These are phyloP conservation scores for Thunnus maccoyii DNA, from an alignment of 2,113 vertebrate species.

Conservation along the genomic window DNA sequence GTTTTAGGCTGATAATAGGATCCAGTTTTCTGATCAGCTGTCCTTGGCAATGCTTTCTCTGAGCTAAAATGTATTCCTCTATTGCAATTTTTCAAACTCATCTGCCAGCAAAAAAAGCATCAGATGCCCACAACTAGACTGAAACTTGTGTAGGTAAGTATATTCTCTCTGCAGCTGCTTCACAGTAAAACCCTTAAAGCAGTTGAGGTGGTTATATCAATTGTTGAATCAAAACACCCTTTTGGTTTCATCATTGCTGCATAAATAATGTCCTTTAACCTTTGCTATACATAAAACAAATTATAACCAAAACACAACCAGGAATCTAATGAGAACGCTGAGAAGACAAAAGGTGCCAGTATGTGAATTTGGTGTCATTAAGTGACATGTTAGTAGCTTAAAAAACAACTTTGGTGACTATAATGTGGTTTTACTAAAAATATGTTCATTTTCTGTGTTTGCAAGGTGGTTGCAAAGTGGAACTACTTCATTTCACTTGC, in stretches of 20 bases:
- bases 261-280: neutral
- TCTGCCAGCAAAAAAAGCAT: too few relatives aligned
- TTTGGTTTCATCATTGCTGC: neutral
- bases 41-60: too few relatives aligned
- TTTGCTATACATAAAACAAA: neutral
- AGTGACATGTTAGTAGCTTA: neutral
- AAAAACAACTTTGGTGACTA: neutral
- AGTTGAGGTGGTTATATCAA: neutral
- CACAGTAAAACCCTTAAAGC: neutral
- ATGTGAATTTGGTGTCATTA: neutral
- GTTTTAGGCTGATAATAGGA: too few relatives aligned
- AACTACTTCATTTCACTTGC: conserved; percentile 7
- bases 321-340: neutral
- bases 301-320: neutral
- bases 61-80: too few relatives aligned
- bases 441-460: neutral
- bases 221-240: neutral
- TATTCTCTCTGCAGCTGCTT: neutral
- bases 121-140: too few relatives aligned
- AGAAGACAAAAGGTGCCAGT: too few relatives aligned
- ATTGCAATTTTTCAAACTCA: too few relatives aligned
- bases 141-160: too few relatives aligned
- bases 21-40: too few relatives aligned
- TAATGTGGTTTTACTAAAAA: neutral
- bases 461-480: neutral